Evolutionary conservation across 2,797 vertebrate genomes (phyloP).

Genomic region (Danio kyathit): DNA sequence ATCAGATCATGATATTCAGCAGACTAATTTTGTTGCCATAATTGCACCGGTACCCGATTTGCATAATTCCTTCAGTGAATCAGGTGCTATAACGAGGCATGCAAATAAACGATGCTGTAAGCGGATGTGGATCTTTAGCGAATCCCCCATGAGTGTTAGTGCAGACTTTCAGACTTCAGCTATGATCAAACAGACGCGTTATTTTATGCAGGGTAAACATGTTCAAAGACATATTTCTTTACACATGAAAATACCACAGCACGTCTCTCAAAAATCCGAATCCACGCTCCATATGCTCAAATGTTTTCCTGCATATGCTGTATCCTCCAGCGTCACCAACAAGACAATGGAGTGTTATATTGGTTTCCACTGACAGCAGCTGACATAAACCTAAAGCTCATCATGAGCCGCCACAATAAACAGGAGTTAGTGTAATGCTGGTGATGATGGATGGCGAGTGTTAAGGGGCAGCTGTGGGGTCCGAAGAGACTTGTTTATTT

Average conservation of each 20-base stretch:
- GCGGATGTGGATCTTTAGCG: not conserved
- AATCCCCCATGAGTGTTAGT: conserved; percentile 10
- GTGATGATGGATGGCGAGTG: conserved; percentile 69
- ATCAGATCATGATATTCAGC: not conserved
- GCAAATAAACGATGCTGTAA: not conserved
- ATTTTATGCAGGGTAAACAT: not conserved
- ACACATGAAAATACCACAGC: not conserved
- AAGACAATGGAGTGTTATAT: conserved; percentile 24
- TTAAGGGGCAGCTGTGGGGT: conserved; percentile 54
- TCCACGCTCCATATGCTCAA: not conserved
- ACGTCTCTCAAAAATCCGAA: not conserved
- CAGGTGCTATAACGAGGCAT: conserved; percentile 5
- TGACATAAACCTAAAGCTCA: conserved; percentile 50
- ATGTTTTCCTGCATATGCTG: conserved; percentile 49
- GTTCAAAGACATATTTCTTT: not conserved
- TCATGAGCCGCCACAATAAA: conserved; percentile 62
- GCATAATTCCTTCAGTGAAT: conserved; percentile 21
- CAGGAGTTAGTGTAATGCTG: conserved; percentile 65
- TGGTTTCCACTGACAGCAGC: conserved; percentile 39
- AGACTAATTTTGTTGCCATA: not conserved
- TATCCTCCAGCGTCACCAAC: conserved; percentile 53
- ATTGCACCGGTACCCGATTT: conserved; percentile 1
- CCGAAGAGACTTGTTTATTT: conserved; percentile 53
- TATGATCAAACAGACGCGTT: not conserved
- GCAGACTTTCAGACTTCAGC: not conserved